A percentile compares a stretch with the other conserved stretches of the same genome.
Evolutionary conservation across 2,888 invertebrate species (phyloP).

Genomic region (Elaeidobius kamerunicus): DNA sequence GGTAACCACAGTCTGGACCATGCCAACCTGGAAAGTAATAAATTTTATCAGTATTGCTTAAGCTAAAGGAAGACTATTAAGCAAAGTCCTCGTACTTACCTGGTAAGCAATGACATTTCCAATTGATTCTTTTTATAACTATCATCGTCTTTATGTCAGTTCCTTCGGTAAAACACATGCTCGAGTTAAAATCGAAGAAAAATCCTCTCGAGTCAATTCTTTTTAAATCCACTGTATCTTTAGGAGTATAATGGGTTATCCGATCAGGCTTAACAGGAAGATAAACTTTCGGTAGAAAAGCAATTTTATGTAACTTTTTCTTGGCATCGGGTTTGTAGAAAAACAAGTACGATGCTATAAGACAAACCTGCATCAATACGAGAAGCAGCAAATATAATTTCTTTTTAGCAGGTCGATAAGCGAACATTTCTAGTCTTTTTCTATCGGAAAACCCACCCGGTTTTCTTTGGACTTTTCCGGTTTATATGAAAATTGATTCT

Average conservation of each 20-base stretch:
- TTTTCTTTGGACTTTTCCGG: conserved; percentile 7
- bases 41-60: too few species aligned
- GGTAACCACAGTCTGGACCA: conserved; percentile 63
- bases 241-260: conserved; percentile 9
- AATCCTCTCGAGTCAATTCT: conserved; percentile 24
- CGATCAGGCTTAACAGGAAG: background rate
- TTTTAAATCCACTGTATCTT: conserved; percentile 15
- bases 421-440: conserved; percentile 8
- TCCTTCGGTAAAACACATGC: conserved; percentile 48
- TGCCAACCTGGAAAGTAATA: conserved; percentile 58
- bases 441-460: conserved; percentile 9
- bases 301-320: conserved; percentile 22
- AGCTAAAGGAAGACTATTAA: too few species aligned
- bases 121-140: conserved; percentile 42
- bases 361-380: conserved; percentile 15
- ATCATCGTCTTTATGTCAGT: conserved; percentile 48
- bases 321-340: conserved; percentile 17
- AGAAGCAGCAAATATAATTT: conserved; percentile 14
- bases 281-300: conserved; percentile 16
- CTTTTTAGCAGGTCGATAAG: conserved; percentile 8
- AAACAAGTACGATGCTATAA: conserved; percentile 25
- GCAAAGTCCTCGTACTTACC: too few species aligned
- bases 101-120: conserved; percentile 56
- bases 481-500: background rate
- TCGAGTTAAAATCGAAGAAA: conserved; percentile 48